Evolutionary conservation across 2,888 invertebrate genomes (phyloP), one percentile per base, ranked within the genome.

Genomic region (Ectropis crepuscularia): DNA sequence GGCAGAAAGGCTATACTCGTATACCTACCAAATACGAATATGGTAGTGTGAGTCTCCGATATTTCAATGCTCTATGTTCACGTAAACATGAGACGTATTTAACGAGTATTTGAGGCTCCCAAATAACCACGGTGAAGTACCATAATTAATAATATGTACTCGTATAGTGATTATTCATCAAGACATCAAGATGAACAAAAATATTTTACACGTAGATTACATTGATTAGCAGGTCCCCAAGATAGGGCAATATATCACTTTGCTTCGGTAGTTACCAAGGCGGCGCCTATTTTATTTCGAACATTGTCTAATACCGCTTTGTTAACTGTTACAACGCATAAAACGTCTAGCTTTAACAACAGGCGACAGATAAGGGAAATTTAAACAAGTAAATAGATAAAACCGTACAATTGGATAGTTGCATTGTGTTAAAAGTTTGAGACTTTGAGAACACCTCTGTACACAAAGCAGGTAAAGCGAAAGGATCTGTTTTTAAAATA

Each of bases 381-480:
- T 76, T 72, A 68, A 72, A 75, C 71, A 71, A 78, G 70, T 61
- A 60, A 76, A 65, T 69, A 74, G 73, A 77, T 76, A 80, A 72
- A 76, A 71, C 66, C 61, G 57, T 55, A 71, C 72, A 74, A 75
- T 73, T 64, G 57, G 58, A 42, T 71, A 70, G 73, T 73, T 68
- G 70, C 72, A 75, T 76, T 75, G 75, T 47, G 79, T 73, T 75
- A 80, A 78, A 74, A 71, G 66, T 77, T 74, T 67, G 67, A 79
- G 74, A 71, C 65, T 77, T 74, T 67, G 67, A 79, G 74, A 75
- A 78, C 85, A 88, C 76, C 85, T 87, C 66, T 80, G 73, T 78
- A 83, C 76, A 88, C 79, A 87, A 73, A 75, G 74, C 81, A 79
- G 78, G 79, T 80, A 79, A 72, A 76, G 69, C 68, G 67, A 72